These are phyloP conservation scores for Trichacis sp. DNA, from an alignment of 2,888 invertebrate species.

Conservation along the genomic window DNA sequence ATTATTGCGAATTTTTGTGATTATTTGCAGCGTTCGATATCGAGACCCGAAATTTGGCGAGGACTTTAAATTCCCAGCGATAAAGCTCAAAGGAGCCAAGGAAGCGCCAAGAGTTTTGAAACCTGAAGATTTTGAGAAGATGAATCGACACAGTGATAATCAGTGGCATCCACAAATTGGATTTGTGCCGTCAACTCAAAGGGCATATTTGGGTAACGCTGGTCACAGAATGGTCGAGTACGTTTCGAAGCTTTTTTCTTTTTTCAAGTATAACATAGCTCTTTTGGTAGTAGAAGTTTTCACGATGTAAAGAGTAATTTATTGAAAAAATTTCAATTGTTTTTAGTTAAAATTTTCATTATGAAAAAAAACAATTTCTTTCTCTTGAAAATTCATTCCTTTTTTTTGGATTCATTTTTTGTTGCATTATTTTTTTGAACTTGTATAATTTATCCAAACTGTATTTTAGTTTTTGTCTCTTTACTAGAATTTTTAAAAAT, in stretches of 20 bases:
- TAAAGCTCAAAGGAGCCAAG: constrained; percentile 75
- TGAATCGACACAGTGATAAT: constrained; percentile 69
- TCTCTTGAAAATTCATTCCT: no score
- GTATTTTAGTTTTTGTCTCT: not conserved
- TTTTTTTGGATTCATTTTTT: no score
- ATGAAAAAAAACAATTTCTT: no score
- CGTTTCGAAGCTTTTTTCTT: no score
- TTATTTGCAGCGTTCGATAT: constrained; percentile 76
- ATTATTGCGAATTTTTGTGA: constrained; percentile 22
- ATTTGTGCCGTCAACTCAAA: constrained; percentile 76
- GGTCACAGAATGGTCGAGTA: constrained; percentile 83
- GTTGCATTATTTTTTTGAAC: no score
- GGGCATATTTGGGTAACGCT: constrained; percentile 76
- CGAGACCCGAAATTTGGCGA: constrained; percentile 83
- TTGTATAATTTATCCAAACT: not conserved
- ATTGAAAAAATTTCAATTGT: no score
- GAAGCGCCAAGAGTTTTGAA: constrained; percentile 84
- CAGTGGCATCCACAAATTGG: constrained; percentile 83
- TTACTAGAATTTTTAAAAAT: not conserved
- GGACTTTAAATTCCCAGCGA: constrained; percentile 84
- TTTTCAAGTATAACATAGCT: no score
- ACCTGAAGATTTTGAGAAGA: constrained; percentile 79
- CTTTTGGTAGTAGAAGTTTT: no score
- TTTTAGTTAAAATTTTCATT: no score
- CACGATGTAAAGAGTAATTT: no score